Evolutionary conservation across 1,140 invertebrate genomes (phyloP), one percentile per base, ranked within the genome.

Genomic region (Harlomillsia oculata): DNA sequence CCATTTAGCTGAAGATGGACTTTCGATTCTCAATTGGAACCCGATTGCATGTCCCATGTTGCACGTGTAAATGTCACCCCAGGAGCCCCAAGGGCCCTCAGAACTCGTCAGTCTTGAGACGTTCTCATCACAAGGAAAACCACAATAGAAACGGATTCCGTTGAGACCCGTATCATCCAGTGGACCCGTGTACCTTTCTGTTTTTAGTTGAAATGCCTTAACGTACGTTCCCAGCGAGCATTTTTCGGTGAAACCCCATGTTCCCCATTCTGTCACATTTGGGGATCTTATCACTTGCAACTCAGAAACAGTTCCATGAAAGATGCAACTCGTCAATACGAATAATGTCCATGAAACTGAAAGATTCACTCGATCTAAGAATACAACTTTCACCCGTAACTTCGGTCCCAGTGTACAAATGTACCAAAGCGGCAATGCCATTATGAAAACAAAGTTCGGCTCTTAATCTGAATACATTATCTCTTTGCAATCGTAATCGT

Each of bases 201-300:
- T 57, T 36, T 62, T 62, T 4, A 62, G 36, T 5, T 54, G 34
- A 40, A 62, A 49, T 18, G 54, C 59, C 11, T 20, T 37, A 2
- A 62, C 50, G n/a, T 29, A 57, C 9, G 37, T 36, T 5, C 43
- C 49, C 11, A 48, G 28, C 1, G 48, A 50, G 32, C 59, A 62
- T 16, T 25, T 28, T 34, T 62, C 54, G 39, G 30, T 57, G 18
- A 36, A 16, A 18, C 59, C 59, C 54, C 54, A 62, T n/a, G 56
- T 54, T 30, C 59, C 59, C 34, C 34, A 62, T 18, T 56, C 37
- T 25, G 59, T 62, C 6, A 57, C 21, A 34, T 43, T 39, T 6
- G 59, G 59, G 14, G 53, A 56, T 14, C 28, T 18, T 21, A 48
- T 48, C n/a, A 48, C 23, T 20, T n/a, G n/a, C n/a, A n/a, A n/a